These are phyloP conservation scores for Drosophila rufa DNA, from an alignment of 1,140 invertebrate species.

Conservation along the genomic window DNA sequence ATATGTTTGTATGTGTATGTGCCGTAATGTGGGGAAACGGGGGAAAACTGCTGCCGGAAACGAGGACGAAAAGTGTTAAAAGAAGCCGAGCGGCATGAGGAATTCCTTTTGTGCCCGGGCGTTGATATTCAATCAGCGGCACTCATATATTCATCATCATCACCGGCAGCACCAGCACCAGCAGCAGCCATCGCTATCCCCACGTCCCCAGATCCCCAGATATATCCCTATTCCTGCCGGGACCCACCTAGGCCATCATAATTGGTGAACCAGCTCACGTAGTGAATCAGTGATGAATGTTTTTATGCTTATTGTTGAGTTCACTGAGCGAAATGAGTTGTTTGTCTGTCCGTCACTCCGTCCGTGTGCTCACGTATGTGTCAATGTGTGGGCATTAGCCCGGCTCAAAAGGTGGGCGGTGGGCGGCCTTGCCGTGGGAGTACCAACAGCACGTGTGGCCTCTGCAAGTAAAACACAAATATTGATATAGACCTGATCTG, in stretches of 20 bases:
- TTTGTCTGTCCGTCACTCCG: conserved; percentile 58
- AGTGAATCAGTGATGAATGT: conserved; percentile 83
- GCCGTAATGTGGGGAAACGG: conserved; percentile 10
- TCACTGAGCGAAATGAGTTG: conserved; percentile 83
- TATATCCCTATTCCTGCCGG: conserved; percentile 25
- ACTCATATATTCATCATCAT: conserved; percentile 76
- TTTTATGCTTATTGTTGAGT: conserved; percentile 83
- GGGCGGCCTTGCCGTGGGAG: conserved; percentile 4
- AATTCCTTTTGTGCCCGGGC: conserved; percentile 46
- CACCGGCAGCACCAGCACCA: conserved; percentile 17
- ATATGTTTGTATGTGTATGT: not conserved
- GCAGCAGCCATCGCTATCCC: conserved; percentile 5
- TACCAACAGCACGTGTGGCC: conserved; percentile 19
- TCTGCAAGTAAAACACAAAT: conserved; percentile 13
- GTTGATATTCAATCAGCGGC: conserved; percentile 78
- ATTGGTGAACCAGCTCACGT: conserved; percentile 78
- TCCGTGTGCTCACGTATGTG: conserved; percentile 41
- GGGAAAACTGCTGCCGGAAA: conserved; percentile 67
- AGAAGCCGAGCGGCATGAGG: conserved; percentile 50
- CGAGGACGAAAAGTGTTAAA: conserved; percentile 76
- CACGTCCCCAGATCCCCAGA: conserved; percentile 4
- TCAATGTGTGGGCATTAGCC: conserved; percentile 48
- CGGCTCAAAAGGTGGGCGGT: conserved; percentile 2
- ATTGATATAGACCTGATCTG: conserved; percentile 11
- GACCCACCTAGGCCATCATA: conserved; percentile 61